Conservation (phyloP, 2,113 vertebrate genomes). For the Sclerurus mexicanus region DNA sequence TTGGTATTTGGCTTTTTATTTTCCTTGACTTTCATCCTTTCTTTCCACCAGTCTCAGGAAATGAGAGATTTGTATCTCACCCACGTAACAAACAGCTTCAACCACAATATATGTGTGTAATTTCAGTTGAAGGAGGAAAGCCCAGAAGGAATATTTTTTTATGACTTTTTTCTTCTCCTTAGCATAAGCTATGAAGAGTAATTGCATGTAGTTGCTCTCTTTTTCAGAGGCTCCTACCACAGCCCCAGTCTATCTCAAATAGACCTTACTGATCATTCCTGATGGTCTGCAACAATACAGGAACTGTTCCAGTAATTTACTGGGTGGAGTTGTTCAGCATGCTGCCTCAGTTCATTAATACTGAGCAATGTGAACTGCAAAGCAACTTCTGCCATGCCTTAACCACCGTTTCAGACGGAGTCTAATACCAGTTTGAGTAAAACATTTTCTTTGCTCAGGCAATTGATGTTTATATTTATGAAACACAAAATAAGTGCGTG, state of each 20-base stretch:
- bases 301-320: neutral
- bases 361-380: neutral
- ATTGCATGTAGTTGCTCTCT: neutral
- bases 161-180: neutral
- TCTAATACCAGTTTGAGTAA: neutral
- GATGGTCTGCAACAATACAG: neutral
- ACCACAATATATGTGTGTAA: neutral
- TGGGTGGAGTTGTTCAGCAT: neutral
- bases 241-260: neutral
- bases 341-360: neutral
- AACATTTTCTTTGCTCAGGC: neutral
- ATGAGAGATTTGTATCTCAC: slow-evolving; percentile 39
- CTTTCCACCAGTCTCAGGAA: neutral
- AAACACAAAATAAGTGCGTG: neutral
- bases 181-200: neutral
- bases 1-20: neutral
- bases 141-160: slow-evolving; percentile 19
- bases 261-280: neutral
- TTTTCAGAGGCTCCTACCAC: neutral
- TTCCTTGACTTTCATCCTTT: neutral
- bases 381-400: neutral
- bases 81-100: neutral
- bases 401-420: neutral
- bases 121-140: neutral
- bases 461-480: neutral